phyloP scores from a whole-genome alignment of 2,113 vertebrate genomes.

The Campylorhamphus procurvoides region DNA sequence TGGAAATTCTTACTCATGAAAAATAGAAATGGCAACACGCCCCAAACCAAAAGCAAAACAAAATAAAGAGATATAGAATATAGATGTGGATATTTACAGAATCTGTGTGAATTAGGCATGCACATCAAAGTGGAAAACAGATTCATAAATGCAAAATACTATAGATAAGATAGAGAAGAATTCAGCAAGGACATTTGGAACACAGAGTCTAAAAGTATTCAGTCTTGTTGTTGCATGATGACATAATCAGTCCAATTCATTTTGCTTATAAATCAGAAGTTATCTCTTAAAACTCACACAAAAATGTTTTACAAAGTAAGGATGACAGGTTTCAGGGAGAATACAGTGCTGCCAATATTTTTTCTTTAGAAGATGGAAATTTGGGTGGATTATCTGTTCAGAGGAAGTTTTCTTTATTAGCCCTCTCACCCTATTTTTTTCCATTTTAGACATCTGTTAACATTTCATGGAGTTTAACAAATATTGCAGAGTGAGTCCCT shows the following conservation, averaged over 20 bases:
- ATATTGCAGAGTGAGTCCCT: constrained; percentile 67
- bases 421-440: neutral
- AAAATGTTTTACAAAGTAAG: constrained; percentile 58
- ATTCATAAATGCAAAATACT: neutral
- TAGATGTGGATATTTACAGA: neutral
- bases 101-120: neutral
- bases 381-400: constrained; percentile 69
- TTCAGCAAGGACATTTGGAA: neutral
- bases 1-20: neutral
- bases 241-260: constrained; percentile 27
- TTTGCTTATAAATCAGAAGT: constrained; percentile 39
- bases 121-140: neutral
- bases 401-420: constrained; percentile 72
- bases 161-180: neutral
- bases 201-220: neutral
- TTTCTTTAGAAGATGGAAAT: constrained; percentile 64
- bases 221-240: constrained; percentile 22
- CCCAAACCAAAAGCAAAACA: neutral
- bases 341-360: constrained; percentile 33
- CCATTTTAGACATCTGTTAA: constrained; percentile 78
- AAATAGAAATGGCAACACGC: neutral
- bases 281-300: constrained; percentile 31
- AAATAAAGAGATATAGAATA: neutral
- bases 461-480: constrained; percentile 71
- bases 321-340: constrained; percentile 52